Base-by-base conservation (phyloP, 2,113 vertebrate genomes). In the Paedocypris sp. region DNA sequence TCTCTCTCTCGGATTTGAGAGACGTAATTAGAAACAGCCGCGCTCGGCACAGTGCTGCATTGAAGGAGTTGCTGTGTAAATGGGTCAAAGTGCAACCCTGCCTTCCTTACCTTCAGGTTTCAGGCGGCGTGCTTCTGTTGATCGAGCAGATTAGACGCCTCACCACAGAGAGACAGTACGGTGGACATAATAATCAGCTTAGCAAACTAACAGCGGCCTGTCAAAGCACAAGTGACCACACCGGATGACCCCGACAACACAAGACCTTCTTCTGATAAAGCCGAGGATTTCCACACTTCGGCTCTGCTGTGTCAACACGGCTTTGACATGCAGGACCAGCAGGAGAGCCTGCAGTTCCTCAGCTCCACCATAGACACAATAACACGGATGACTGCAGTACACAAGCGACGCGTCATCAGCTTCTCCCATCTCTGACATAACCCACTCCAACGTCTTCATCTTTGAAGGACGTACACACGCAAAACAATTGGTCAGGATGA, bases 31-130 rank as follows among this genome's bases (percentile, higher is more conserved):
- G 62, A 73, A 73, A 70, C 75, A 77, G 68, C 50, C 60, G 8
- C 36, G 64, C 29, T 57, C 33, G 61, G 39, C 56, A 66, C 65
- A 59, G 45, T 51, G 47, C 65, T 57, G 62, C 58, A 69, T 42
- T 52, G 36, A 70, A 43, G 41, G 61, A 60, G 53, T 48, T 60
- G 66, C 53, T 65, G 51, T 61, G 60, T 66, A 75, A 77, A 67
- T 73, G 64, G 75, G 75, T 75, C 71, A 75, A 57, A 75, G 75
- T 75, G 70, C 73, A 75, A 69, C 66, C 52, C 28, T 19, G 26
- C 66, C 54, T 58, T 51, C 52, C 66, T 54, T 59, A 60, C 39
- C 58, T 62, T 42, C 26, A n/a, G 15, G 42, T 13, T 46, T 45
- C 11, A 29, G 46, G 32, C 36, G 64, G 47, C 26, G 33, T 41